These are phyloP conservation scores for Coboldia fuscipes DNA, from an alignment of 1,140 invertebrate species.

Conservation along the genomic window DNA sequence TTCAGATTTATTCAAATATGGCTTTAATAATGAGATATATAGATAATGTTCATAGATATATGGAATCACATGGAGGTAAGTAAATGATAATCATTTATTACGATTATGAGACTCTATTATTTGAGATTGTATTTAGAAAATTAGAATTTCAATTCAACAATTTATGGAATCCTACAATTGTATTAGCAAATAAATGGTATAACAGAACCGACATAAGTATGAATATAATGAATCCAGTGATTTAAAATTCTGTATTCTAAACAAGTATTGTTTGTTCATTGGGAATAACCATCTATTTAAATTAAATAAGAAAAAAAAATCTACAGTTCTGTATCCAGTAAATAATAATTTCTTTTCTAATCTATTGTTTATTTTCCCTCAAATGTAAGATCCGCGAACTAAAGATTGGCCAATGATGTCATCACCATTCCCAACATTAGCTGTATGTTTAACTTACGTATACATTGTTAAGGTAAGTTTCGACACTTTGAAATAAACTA, in stretches of 20 bases:
- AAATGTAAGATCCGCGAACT: conserved; percentile 49
- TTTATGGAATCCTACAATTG: no score
- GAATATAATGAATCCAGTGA: no score
- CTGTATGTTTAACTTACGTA: conserved; percentile 52
- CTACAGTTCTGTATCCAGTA: conserved; percentile 9
- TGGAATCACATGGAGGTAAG: conserved; percentile 36
- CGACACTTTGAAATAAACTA: background rate
- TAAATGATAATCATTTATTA: conserved; percentile 3
- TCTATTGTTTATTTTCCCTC: conserved; percentile 5
- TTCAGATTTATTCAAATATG: conserved; percentile 18
- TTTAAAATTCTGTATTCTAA: no score
- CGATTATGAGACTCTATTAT: background rate
- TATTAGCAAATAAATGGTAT: no score
- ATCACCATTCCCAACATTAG: conserved; percentile 57
- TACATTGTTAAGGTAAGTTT: conserved; percentile 48
- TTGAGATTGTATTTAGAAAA: no score
- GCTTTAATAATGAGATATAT: conserved; percentile 38
- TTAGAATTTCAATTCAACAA: no score
- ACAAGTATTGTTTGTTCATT: background rate
- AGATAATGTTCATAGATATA: conserved; percentile 34
- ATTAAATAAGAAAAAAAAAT: conserved; percentile 10
- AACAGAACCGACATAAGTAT: no score
- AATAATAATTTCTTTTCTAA: conserved; percentile 1
- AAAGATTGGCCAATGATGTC: conserved; percentile 69
- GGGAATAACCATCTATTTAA: background rate